These are phyloP conservation scores for Ranitomeya variabilis DNA, from an alignment of 2,113 vertebrate species.

Conservation along the genomic window DNA sequence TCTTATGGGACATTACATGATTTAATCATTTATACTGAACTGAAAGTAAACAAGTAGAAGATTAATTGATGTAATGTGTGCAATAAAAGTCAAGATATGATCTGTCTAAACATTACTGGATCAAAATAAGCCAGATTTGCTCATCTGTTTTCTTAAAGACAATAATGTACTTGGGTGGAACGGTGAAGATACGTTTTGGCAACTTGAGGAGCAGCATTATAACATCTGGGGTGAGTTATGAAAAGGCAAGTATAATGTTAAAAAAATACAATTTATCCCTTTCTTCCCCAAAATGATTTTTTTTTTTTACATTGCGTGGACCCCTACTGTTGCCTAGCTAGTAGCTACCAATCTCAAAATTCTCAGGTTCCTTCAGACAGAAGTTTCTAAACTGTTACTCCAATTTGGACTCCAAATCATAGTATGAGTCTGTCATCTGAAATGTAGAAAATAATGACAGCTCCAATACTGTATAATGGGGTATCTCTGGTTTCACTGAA, in stretches of 20 bases:
- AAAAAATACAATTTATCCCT: neutral
- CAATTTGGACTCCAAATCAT: neutral
- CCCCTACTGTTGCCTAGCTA: neutral
- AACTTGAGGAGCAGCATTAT: neutral
- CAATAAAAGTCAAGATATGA: constrained; percentile 35
- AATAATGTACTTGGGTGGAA: constrained; percentile 22
- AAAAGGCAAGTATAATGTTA: constrained; percentile 29
- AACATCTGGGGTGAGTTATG: constrained; percentile 17
- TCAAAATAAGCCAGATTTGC: constrained; percentile 26
- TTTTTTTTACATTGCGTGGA: neutral
- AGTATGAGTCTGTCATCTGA: neutral
- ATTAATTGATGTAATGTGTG: constrained; percentile 50
- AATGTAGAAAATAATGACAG: no score
- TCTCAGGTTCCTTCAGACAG: neutral
- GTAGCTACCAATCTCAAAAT: neutral
- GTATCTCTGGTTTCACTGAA: no score
- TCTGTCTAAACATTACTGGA: constrained; percentile 14
- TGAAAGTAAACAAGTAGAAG: constrained; percentile 45
- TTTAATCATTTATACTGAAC: constrained; percentile 42
- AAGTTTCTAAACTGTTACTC: neutral
- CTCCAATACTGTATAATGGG: no score
- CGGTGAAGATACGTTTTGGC: constrained; percentile 27
- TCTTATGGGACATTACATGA: constrained; percentile 24
- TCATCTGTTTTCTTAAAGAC: constrained; percentile 31
- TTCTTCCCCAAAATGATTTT: neutral